These are phyloP conservation scores for Euura lappo DNA, from an alignment of 1,140 invertebrate genomes.

Conservation along the genomic window DNA sequence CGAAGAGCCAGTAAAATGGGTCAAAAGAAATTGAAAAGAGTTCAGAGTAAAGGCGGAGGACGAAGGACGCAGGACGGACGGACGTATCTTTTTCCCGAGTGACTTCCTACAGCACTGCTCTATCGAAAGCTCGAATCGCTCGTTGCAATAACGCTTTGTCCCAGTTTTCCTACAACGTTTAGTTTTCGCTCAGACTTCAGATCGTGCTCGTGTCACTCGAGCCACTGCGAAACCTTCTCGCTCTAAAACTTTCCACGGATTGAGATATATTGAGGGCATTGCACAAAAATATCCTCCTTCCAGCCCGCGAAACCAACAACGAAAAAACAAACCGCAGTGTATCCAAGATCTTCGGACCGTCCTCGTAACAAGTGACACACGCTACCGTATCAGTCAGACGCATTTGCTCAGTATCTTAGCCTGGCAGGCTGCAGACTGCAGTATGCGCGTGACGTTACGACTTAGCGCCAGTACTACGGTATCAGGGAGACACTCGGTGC, in stretches of 20 bases:
- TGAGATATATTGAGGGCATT: too few relatives aligned
- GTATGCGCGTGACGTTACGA: not conserved
- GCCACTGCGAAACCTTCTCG: not conserved
- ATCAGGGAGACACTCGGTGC: not conserved
- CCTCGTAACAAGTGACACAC: not conserved
- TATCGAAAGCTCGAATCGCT: not conserved
- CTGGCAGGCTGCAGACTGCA: too few relatives aligned
- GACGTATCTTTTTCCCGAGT: not conserved
- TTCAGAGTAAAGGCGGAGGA: too few relatives aligned
- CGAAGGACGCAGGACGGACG: not conserved
- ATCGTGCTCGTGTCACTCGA: not conserved
- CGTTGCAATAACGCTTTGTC: constrained; percentile 6
- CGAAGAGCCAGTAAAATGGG: not conserved
- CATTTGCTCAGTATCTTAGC: too few relatives aligned
- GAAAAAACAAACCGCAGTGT: not conserved
- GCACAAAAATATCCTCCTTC: too few relatives aligned
- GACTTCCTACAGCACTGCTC: not conserved
- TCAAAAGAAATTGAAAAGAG: not conserved
- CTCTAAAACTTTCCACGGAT: not conserved
- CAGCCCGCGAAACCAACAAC: too few relatives aligned
- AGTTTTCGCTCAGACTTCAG: not conserved
- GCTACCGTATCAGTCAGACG: not conserved
- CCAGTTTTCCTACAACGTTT: not conserved
- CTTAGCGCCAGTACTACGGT: not conserved
- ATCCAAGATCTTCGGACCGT: not conserved